Evolutionary conservation across 2,113 vertebrate genomes (phyloP).

Genomic region (Zingel zingel): DNA sequence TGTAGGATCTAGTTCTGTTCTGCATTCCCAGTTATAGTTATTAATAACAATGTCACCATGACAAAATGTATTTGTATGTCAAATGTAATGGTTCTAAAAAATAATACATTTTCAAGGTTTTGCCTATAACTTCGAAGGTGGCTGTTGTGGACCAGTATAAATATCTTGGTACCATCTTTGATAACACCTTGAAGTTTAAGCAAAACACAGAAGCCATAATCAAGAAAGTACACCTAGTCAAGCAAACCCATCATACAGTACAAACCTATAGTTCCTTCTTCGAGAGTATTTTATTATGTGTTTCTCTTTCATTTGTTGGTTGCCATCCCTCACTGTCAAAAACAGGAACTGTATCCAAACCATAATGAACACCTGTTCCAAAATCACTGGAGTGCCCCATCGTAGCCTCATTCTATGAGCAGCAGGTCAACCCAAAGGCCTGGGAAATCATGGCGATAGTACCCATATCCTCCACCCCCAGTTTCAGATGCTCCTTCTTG

Average conservation of each 20-base stretch:
- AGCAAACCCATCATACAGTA: neutral
- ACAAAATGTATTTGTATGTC: neutral
- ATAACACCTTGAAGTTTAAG: neutral
- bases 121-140: neutral
- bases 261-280: neutral
- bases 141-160: no score
- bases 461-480: neutral
- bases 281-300: neutral
- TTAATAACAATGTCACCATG: neutral
- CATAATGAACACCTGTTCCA: neutral
- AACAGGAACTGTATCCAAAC: neutral
- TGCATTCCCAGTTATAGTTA: neutral
- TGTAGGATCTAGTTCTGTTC: neutral
- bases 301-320: neutral
- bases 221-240: neutral
- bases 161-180: neutral
- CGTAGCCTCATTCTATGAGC: neutral
- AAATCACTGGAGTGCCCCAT: neutral
- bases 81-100: neutral
- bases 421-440: neutral
- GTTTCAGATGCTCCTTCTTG: neutral
- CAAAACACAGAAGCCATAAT: neutral
- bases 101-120: conserved; percentile 6
- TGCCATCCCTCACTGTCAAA: neutral
- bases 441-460: neutral